These are phyloP conservation scores for Cynocephalus volans DNA, from an alignment of 2,113 vertebrate genomes.

Conservation along the genomic window DNA sequence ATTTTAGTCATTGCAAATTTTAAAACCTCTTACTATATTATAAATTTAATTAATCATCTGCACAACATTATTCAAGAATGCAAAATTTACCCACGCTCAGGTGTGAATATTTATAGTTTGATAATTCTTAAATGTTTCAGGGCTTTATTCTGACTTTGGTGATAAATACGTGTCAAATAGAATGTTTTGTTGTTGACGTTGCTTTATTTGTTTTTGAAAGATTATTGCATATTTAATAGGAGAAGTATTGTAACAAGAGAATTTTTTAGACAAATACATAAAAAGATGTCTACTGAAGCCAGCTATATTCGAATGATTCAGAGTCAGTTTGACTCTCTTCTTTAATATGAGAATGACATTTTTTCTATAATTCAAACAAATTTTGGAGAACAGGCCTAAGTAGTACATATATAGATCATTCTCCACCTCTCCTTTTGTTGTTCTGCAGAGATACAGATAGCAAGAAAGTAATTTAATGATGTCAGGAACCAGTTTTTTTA, in stretches of 20 bases:
- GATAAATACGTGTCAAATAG: neutral
- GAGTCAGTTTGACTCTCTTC: neutral
- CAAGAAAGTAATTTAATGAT: neutral
- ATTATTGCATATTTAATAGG: neutral
- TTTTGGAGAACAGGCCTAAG: neutral
- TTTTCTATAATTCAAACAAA: neutral
- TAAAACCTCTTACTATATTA: neutral
- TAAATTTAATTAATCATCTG: neutral
- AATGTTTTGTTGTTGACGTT: neutral
- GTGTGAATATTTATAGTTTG: neutral
- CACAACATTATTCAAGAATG: neutral
- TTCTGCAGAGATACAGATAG: slow-evolving; percentile 36
- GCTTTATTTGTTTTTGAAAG: neutral
- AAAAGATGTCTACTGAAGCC: neutral
- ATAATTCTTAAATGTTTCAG: neutral
- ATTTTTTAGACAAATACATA: neutral
- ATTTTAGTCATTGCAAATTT: neutral
- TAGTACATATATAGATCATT: neutral
- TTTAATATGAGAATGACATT: neutral
- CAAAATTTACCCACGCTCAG: neutral
- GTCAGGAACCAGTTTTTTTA: neutral
- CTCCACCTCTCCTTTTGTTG: neutral
- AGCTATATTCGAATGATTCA: neutral
- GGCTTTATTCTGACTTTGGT: neutral
- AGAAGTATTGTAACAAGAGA: neutral